phyloP scores from a whole-genome alignment of 1,140 invertebrate species.

The Neelides sp. region DNA sequence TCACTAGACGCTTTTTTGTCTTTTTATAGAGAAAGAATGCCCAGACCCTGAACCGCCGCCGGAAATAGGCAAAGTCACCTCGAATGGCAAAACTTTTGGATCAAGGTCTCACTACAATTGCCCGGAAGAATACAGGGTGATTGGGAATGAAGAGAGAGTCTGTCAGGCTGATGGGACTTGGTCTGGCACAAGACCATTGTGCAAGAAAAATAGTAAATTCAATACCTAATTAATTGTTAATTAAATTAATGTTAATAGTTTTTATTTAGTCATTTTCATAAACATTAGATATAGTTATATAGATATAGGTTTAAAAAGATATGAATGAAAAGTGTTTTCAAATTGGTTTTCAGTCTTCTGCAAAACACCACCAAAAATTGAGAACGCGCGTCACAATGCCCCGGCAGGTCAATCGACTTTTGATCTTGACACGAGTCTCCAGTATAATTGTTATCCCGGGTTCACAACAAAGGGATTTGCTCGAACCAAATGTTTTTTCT shows the following conservation, averaged over 20 bases:
- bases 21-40: constrained; percentile 64
- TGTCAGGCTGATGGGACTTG: constrained; percentile 69
- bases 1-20: constrained; percentile 20
- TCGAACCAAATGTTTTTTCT: constrained; percentile 77
- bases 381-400: constrained; percentile 76
- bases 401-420: constrained; percentile 65
- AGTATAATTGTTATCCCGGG: constrained; percentile 81
- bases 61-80: constrained; percentile 53
- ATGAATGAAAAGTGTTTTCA: constrained; percentile 3
- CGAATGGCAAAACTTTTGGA: constrained; percentile 63
- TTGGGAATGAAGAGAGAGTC: constrained; percentile 66
- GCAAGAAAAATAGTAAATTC: constrained; percentile 74
- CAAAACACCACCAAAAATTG: constrained; percentile 67
- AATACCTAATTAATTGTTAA: constrained; percentile 5
- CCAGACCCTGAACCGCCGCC: constrained; percentile 54
- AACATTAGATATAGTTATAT: not conserved
- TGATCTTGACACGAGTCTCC: constrained; percentile 65
- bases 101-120: constrained; percentile 71
- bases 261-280: not conserved
- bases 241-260: not conserved
- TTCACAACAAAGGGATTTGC: constrained; percentile 73
- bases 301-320: constrained; percentile 1
- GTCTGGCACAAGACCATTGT: constrained; percentile 72
- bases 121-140: constrained; percentile 68
- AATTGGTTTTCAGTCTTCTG: constrained; percentile 57